Evolutionary conservation across 2,797 vertebrate genomes (phyloP).

Genomic region (Micromesistius poutassou): DNA sequence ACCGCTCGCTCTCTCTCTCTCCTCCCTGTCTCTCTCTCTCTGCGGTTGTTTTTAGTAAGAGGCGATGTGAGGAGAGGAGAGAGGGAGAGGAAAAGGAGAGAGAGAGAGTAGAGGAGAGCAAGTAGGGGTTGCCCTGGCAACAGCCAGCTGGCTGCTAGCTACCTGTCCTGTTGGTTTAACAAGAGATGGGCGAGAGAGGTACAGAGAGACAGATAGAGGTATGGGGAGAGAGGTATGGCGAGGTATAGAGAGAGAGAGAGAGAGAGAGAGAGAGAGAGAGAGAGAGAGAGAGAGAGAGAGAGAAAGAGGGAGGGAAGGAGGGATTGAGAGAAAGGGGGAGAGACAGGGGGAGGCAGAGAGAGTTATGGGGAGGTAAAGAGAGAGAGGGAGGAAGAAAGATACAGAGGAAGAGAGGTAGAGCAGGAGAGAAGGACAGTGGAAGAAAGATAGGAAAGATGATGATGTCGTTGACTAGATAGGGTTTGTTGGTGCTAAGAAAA

Average conservation of each 20-base stretch:
- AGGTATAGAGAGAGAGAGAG: not conserved
- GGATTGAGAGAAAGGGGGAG: not conserved
- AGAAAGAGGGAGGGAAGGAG: not conserved
- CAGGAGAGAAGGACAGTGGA: not conserved
- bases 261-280: not conserved
- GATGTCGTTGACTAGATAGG: not conserved
- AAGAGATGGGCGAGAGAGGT: slow-evolving; percentile 6
- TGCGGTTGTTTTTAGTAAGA: not conserved
- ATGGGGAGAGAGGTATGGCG: not conserved
- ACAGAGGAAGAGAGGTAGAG: slow-evolving; percentile 11
- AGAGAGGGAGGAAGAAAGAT: slow-evolving; percentile 5
- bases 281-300: not conserved
- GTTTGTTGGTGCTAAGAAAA: too few relatives aligned
- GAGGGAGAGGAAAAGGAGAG: slow-evolving; percentile 12
- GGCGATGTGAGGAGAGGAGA: not conserved
- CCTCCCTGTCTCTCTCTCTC: slow-evolving; percentile 11
- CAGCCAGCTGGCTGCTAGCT: slow-evolving; percentile 62
- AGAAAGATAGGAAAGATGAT: slow-evolving; percentile 4
- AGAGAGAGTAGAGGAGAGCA: slow-evolving; percentile 43
- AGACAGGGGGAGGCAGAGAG: slow-evolving; percentile 1
- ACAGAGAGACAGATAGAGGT: slow-evolving; percentile 2
- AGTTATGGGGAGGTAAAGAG: not conserved
- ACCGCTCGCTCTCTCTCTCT: slow-evolving; percentile 33
- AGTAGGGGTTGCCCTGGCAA: slow-evolving; percentile 73
- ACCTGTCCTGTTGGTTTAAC: slow-evolving; percentile 44